These are phyloP conservation scores for Pantala flavescens DNA, from an alignment of 1,140 invertebrate genomes.

Conservation along the genomic window DNA sequence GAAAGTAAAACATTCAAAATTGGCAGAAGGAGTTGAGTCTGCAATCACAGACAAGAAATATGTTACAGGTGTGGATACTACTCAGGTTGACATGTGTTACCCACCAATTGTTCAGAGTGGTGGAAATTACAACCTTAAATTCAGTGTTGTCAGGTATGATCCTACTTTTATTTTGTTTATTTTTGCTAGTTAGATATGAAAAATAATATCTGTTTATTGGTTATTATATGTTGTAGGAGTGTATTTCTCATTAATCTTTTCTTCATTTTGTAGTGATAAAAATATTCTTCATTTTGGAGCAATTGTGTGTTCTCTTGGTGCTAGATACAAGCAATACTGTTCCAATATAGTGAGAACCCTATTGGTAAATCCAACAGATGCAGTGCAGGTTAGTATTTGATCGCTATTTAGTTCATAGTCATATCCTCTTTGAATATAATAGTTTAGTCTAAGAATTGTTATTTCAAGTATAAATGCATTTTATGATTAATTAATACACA, in stretches of 20 bases:
- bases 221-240: no score
- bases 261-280: slow-evolving; percentile 65
- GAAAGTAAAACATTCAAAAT: slow-evolving; percentile 89
- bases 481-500: no score
- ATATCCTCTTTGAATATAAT: no score
- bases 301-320: slow-evolving; percentile 90
- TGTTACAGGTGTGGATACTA: slow-evolving; percentile 75
- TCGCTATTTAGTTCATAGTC: no score
- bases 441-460: no score
- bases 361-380: slow-evolving; percentile 83
- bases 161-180: slow-evolving; percentile 11
- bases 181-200: neutral
- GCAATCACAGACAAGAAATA: slow-evolving; percentile 91
- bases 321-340: slow-evolving; percentile 94
- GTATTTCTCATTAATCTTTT: slow-evolving; percentile 6
- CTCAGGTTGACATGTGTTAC: slow-evolving; percentile 93
- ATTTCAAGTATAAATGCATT: no score
- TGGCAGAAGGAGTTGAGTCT: slow-evolving; percentile 87
- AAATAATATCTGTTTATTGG: no score
- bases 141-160: slow-evolving; percentile 62
- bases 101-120: slow-evolving; percentile 98
- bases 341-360: slow-evolving; percentile 97
- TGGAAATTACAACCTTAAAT: slow-evolving; percentile 93
- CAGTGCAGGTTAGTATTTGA: slow-evolving; percentile 46
- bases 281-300: slow-evolving; percentile 91